Evolutionary conservation across 2,888 invertebrate genomes (phyloP), one percentile per base, ranked within the genome.

Genomic region (Phortica okadai): DNA sequence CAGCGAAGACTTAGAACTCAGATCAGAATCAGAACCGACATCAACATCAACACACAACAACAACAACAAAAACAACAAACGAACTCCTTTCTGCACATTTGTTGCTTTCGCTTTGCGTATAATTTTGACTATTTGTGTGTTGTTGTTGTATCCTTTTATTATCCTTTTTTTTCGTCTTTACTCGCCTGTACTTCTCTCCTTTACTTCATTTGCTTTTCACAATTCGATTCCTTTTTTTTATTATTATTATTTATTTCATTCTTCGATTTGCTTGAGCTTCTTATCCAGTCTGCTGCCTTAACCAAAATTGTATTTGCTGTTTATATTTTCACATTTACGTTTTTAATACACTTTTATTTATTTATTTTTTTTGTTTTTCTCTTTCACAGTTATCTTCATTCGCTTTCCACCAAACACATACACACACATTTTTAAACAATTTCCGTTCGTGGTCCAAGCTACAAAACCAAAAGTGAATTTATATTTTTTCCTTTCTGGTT

Each of bases 91-190:
- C 50, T 11, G 50, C 50, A 21, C 62, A 62, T 62, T 62, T 62
- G 62, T 62, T 62, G 62, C 62, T 75, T 64, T 80, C 74, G 73
- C 72, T 77, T 77, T 73, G 70, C 33, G 50, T 50, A 50, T 14
- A 14, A 11, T 14, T 50, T 50, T 50, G 8, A 50, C 73, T 50
- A 1, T 1, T 33, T 33, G 33, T 0, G 33, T 41, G 74, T 62
- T 76, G 74, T 75, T 76, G 21, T 73, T 62, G 62, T 76, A 62
- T 67, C 66, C 66, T 25, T 42, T 50, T 76, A 62, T 77, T 77
- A n/a, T 82, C 75, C 76, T 74, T 86, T 85, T 85, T 88, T 88
- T 88, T 85, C 88, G 85, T 88, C 85, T 21, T 1, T 21, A 21
- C 21, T 21, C 21, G 21, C 21, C 21, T 21, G 0, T 21, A 21